phyloP scores from a whole-genome alignment of 1,140 invertebrate genomes.

The Metopolophium dirhodum region DNA sequence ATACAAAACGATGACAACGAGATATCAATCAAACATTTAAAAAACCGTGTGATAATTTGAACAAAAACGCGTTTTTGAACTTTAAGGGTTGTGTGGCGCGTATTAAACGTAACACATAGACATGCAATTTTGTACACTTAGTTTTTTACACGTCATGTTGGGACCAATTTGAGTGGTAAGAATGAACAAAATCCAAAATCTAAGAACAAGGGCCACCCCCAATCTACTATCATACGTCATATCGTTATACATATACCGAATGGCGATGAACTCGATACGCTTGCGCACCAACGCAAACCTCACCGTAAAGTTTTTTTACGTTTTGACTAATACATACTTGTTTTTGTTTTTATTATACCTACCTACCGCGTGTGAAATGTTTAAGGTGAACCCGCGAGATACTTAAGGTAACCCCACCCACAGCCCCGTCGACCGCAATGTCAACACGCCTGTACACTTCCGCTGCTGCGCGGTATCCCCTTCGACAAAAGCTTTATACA shows the following conservation, averaged over 20 bases:
- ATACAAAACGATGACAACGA: too few relatives aligned
- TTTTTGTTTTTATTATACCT: not conserved
- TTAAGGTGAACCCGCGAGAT: not conserved
- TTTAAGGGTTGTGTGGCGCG: too few relatives aligned
- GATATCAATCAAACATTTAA: not conserved
- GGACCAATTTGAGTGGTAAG: not conserved
- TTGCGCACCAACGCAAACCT: not conserved
- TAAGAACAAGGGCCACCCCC: not conserved
- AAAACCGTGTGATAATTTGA: not conserved
- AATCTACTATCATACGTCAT: not conserved
- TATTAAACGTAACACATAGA: too few relatives aligned
- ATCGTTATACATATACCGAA: not conserved
- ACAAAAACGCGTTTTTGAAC: too few relatives aligned
- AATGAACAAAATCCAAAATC: not conserved
- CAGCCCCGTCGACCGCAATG: not conserved
- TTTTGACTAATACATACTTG: not conserved
- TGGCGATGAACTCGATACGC: not conserved
- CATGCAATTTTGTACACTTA: too few relatives aligned
- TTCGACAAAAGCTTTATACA: not conserved
- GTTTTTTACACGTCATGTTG: not conserved
- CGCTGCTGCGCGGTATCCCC: too few relatives aligned
- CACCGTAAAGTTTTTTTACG: not conserved
- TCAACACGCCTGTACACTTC: conserved; percentile 1
- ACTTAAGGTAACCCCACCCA: not conserved
- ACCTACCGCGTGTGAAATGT: not conserved